Evolutionary conservation across 2,888 invertebrate genomes (phyloP), one percentile per base, ranked within the genome.

Genomic region (Harpalus rubripes): DNA sequence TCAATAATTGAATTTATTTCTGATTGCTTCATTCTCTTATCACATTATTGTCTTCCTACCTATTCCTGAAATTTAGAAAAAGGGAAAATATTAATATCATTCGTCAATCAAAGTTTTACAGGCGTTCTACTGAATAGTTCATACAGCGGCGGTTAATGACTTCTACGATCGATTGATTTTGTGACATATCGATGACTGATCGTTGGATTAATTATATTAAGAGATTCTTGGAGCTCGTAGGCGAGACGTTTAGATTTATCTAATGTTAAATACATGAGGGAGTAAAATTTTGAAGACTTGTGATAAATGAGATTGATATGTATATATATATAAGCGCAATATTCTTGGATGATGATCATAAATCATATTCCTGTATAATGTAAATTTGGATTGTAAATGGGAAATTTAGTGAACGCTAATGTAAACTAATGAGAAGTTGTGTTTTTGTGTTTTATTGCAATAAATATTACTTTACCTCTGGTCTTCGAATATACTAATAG

Each of bases 141-240:
- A 10, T 7, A 15, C 16, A 15, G 41, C 15, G 41, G 39, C 68
- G 41, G 4, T 68, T 68, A 68, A 68, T 68, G 10, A 41, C 39
- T 68, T 68, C 3, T 68, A 68, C 16, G 16, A 68, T 68, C 68
- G 68, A 68, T 68, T 68, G 68, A 39, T 32, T 15, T 68, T n/a
- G 26, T 32, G 68, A 68, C 68, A 41, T 39, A 68, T 39, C 41
- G 68, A 68, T 68, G 68, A 68, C 39, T 68, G 68, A 68, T 68
- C 68, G 39, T 41, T 15, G n/a, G 41, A 68, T 68, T 68, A 68
- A 15, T 41, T 32, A 41, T 39, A 39, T 68, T 68, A 65, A 41
- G 15, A 41, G 68, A 39, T 68, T 68, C 41, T 15, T 16, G 8
- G 15, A 68, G 18, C 12, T 4, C 26, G 56, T 12, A 15, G 56